Base-by-base conservation (phyloP, 2,888 invertebrate species). In the Brachyopa scutellaris region DNA sequence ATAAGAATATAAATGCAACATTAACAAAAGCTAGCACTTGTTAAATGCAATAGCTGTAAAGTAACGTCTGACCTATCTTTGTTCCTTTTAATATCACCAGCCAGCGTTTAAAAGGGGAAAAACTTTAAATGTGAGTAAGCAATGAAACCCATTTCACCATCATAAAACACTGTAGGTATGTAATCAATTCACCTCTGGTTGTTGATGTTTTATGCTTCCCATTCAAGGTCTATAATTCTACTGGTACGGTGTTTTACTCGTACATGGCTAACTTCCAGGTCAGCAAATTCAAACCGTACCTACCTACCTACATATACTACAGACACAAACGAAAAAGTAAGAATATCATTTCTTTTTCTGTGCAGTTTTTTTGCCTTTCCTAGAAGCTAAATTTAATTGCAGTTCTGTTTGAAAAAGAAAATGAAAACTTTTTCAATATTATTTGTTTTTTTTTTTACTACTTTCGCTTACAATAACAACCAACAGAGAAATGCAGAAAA, bases 111-210 rank as follows among this genome's bases (percentile, higher is more conserved):
- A 45, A 45, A 15, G 49, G 45, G 26, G 40, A 21, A 70, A 78
- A 38, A 49, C 49, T 31, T 49, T 72, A 49, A 70, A 59, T 33
- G 57, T 29, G 49, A 70, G 72, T 64, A 49, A 72, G 33, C 72
- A 55, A 72, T 51, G 59, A 59, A 23, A 74, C 66, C 57, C 59
- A 59, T 64, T 57, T 78, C 38, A 49, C 55, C 42, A 49, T 64
- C 64, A 72, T 78, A 78, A 64, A 72, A 57, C 72, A 64, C 23
- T 64, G 72, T 51, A n/a, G n/a, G n/a, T n/a, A 57, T 72, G 62
- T 57, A 72, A 78, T 78, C 72, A 72, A 72, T 72, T 62, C 64
- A 78, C 72, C 77, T 64, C 55, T 72, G 72, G 57, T 55, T 72
- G 72, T 64, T 72, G 51, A 57, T 64, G 77, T 72, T 72, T 70